phyloP scores from a whole-genome alignment of 1,140 invertebrate species.

The Drosophila tsacasi region DNA sequence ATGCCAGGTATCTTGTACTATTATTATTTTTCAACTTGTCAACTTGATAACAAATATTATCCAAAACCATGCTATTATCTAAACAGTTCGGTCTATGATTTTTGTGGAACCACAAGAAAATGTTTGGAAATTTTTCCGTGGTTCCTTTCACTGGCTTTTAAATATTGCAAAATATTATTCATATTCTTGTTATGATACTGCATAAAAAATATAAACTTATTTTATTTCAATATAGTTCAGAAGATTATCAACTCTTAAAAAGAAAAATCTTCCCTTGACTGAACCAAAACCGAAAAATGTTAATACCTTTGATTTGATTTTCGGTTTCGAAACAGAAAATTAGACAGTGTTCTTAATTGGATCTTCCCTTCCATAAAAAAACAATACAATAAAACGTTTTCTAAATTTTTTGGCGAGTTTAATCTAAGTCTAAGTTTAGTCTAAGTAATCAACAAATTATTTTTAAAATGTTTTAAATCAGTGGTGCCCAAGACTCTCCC shows the following conservation, averaged over 20 bases:
- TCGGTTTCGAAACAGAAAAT: background rate
- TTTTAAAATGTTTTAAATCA: too few species aligned
- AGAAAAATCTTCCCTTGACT: too few species aligned
- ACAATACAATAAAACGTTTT: background rate
- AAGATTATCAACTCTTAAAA: too few species aligned
- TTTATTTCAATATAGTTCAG: too few species aligned
- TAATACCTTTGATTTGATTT: background rate
- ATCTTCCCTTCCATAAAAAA: background rate
- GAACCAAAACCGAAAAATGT: too few species aligned
- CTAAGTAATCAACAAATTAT: too few species aligned
- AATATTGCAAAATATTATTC: background rate
- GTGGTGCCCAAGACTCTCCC: too few species aligned
- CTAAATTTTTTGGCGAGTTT: too few species aligned
- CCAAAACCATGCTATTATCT: background rate
- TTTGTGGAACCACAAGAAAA: background rate
- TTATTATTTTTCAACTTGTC: background rate
- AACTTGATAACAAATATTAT: background rate
- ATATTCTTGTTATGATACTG: too few species aligned
- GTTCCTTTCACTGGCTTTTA: background rate
- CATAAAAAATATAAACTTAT: too few species aligned
- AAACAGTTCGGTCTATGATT: background rate
- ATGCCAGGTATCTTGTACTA: slow-evolving; percentile 19
- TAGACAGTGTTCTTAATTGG: background rate
- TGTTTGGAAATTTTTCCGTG: background rate
- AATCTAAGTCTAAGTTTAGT: too few species aligned